A percentile compares a stretch with the other conserved stretches of the same genome.
Evolutionary conservation across 2,888 invertebrate genomes (phyloP).

Genomic region (Habroteleia sp.): DNA sequence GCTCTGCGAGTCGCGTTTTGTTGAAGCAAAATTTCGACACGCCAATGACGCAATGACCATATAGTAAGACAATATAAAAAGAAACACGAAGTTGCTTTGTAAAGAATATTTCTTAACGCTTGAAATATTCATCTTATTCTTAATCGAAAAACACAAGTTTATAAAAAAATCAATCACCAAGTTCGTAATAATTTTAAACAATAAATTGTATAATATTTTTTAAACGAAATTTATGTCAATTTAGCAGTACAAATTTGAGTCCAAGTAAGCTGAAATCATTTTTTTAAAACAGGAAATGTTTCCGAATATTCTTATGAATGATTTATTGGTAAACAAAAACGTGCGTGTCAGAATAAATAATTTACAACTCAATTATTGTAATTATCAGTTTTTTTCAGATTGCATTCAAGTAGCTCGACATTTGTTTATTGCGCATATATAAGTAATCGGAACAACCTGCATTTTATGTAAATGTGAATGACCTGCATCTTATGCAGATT

Average conservation of each 20-base stretch:
- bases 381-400: conserved; percentile 1
- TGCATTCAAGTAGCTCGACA: background rate
- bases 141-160: too few relatives aligned
- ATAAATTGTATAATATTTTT: too few relatives aligned
- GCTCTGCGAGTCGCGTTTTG: conserved; percentile 29
- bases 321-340: too few relatives aligned
- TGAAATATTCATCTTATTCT: too few relatives aligned
- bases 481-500: conserved; percentile 55
- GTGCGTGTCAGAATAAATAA: background rate
- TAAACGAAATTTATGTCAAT: too few relatives aligned
- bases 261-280: too few relatives aligned
- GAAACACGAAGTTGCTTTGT: background rate
- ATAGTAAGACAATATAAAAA: background rate
- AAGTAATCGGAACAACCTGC: conserved; percentile 22
- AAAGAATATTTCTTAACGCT: background rate
- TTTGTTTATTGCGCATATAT: conserved; percentile 11
- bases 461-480: conserved; percentile 48
- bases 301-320: too few relatives aligned
- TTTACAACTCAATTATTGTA: background rate
- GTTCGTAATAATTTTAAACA: too few relatives aligned
- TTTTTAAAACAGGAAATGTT: too few relatives aligned
- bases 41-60: conserved; percentile 25
- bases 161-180: too few relatives aligned
- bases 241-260: too few relatives aligned
- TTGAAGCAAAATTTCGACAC: conserved; percentile 33